Evolutionary conservation across 2,888 invertebrate species (phyloP).

Genomic region (Diabrotica balteata): DNA sequence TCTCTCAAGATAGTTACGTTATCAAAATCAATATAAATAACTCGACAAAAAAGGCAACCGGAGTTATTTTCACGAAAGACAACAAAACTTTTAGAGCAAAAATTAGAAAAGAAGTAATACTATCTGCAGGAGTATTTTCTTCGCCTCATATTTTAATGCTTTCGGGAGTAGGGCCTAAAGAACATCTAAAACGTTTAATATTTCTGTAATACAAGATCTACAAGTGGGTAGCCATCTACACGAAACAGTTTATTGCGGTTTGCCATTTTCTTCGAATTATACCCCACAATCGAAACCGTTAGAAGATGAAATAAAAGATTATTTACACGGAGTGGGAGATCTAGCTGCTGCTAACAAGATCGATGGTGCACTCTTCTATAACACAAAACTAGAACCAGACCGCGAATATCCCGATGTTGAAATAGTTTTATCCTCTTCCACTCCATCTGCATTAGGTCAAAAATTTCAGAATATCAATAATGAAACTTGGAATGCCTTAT

Average conservation of each 20-base stretch:
- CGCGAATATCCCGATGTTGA: constrained; percentile 22
- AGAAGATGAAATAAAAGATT: constrained; percentile 64
- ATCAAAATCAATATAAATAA: constrained; percentile 65
- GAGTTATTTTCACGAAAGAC: constrained; percentile 72
- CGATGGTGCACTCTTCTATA: constrained; percentile 21
- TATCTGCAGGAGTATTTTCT: constrained; percentile 80
- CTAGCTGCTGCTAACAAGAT: constrained; percentile 20
- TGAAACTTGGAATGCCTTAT: constrained; percentile 8
- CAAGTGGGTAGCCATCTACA: constrained; percentile 80
- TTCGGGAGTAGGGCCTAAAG: constrained; percentile 76
- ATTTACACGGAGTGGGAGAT: constrained; percentile 32
- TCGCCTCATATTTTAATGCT: constrained; percentile 84
- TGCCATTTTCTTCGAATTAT: constrained; percentile 73
- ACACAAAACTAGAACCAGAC: neutral
- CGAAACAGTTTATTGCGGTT: constrained; percentile 75
- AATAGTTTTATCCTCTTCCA: constrained; percentile 49
- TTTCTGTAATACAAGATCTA: constrained; percentile 69
- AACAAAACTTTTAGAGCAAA: constrained; percentile 45
- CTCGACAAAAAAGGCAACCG: constrained; percentile 65
- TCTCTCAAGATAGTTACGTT: constrained; percentile 73
- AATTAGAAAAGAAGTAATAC: constrained; percentile 67
- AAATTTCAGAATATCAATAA: constrained; percentile 8
- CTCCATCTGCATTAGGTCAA: constrained; percentile 60
- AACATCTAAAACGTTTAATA: constrained; percentile 67
- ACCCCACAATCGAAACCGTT: constrained; percentile 49